Conservation (phyloP, 2,113 vertebrate genomes). For the Cavia porcellus region DNA sequence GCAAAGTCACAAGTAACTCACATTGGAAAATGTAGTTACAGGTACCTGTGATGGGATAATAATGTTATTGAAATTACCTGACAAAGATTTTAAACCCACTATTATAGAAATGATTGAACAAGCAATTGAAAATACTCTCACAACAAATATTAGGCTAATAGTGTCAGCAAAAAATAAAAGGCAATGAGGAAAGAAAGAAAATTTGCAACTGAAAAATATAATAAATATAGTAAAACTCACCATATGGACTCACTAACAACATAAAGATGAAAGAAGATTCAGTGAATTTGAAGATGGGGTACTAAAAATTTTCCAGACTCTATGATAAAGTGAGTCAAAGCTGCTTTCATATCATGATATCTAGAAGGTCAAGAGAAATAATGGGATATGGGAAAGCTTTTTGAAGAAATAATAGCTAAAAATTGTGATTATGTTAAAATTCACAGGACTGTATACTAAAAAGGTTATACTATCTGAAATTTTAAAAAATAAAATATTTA, state of each 20-base stretch:
- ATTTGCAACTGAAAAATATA: conserved; percentile 4
- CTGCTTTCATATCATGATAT: background rate
- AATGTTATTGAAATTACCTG: conserved; percentile 14
- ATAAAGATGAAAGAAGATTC: conserved; percentile 14
- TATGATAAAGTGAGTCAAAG: background rate
- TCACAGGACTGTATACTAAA: conserved; percentile 14
- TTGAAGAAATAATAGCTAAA: conserved; percentile 6
- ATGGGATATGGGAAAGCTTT: background rate
- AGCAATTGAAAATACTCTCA: background rate
- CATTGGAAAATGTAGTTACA: conserved; percentile 11
- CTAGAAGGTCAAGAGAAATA: background rate
- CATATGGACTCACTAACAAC: background rate
- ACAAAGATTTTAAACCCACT: background rate
- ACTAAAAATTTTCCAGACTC: background rate
- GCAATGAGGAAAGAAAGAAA: background rate
- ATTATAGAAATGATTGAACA: background rate
- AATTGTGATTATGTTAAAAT: conserved; percentile 45
- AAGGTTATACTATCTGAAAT: background rate
- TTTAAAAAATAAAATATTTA: conserved; percentile 19
- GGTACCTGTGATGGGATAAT: background rate
- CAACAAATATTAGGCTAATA: background rate
- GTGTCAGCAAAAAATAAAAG: background rate
- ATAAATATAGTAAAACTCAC: background rate
- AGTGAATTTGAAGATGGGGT: conserved; percentile 10
- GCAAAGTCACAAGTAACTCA: background rate